These are phyloP conservation scores for Pseudopodoces humilis DNA, from an alignment of 2,113 vertebrate species.

Conservation along the genomic window DNA sequence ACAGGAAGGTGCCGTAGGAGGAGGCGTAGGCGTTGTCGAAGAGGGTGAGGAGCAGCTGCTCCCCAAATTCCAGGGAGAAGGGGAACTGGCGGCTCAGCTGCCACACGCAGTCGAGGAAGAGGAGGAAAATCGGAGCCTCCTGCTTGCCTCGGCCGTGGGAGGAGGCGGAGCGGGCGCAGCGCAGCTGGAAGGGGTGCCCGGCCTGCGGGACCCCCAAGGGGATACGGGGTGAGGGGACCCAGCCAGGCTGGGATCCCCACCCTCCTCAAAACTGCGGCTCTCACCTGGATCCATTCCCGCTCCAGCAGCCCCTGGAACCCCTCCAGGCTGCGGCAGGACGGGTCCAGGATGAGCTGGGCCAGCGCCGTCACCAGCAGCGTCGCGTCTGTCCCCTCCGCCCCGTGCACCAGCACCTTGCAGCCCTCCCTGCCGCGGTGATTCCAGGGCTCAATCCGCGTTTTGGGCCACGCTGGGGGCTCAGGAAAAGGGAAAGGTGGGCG, in stretches of 20 bases:
- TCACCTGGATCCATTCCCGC: constrained; percentile 87
- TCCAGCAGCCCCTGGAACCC: constrained; percentile 88
- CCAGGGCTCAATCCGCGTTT: accelerated
- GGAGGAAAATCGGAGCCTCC: constrained; percentile 83
- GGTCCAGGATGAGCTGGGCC: constrained; percentile 87
- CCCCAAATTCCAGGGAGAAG: constrained; percentile 81
- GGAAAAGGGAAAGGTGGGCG: accelerated
- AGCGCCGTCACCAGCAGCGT: constrained; percentile 84
- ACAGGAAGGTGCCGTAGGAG: constrained; percentile 85
- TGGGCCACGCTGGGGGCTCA: accelerated
- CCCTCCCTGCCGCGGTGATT: constrained; percentile 63
- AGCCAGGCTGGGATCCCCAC: accelerated
- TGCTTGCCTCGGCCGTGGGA: constrained; percentile 80
- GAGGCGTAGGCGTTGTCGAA: constrained; percentile 83
- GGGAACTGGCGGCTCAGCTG: constrained; percentile 87
- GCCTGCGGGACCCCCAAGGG: constrained; percentile 61
- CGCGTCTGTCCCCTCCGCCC: constrained; percentile 81
- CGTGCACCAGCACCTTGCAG: constrained; percentile 81
- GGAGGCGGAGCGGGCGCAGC: constrained; percentile 79
- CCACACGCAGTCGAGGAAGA: constrained; percentile 89
- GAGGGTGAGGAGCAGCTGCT: constrained; percentile 81
- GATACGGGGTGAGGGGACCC: accelerated
- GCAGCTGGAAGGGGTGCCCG: constrained; percentile 84
- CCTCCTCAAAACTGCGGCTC: accelerated
- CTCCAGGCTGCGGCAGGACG: constrained; percentile 73